phyloP scores from a whole-genome alignment of 2,888 invertebrate species.

The Agonopterix heracliana region DNA sequence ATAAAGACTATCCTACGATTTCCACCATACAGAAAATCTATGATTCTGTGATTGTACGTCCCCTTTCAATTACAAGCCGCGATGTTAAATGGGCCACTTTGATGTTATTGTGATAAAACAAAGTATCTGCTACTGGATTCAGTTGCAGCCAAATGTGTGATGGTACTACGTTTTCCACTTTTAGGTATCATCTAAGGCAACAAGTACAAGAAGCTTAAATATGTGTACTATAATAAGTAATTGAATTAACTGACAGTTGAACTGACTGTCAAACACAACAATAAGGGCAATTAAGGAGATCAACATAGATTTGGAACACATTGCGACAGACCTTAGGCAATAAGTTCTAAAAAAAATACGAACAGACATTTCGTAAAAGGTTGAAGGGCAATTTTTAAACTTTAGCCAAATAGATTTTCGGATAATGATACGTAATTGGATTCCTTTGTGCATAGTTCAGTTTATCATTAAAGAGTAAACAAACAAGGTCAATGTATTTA shows the following conservation, averaged over 20 bases:
- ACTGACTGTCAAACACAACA: conserved; percentile 11
- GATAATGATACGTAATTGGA: conserved; percentile 31
- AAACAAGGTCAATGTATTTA: not conserved
- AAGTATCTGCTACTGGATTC: too few species aligned
- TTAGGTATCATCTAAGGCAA: too few species aligned
- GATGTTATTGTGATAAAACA: too few species aligned
- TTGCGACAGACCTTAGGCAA: conserved; percentile 20
- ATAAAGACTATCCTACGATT: too few species aligned
- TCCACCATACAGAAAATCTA: too few species aligned
- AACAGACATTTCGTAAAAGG: conserved; percentile 19
- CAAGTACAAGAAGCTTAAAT: too few species aligned
- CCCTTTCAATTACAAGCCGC: too few species aligned
- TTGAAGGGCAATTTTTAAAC: conserved; percentile 23
- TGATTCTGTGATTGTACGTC: too few species aligned
- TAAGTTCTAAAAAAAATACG: conserved; percentile 14
- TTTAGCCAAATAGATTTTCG: conserved; percentile 15
- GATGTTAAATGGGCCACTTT: too few species aligned
- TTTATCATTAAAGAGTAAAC: not conserved
- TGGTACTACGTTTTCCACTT: too few species aligned
- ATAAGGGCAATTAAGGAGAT: conserved; percentile 20
- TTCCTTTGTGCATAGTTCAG: conserved; percentile 16
- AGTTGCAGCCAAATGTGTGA: too few species aligned
- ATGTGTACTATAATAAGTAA: conserved; percentile 9
- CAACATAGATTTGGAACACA: conserved; percentile 12
- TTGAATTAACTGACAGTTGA: conserved; percentile 19